These are phyloP conservation scores for Sepiola atlantica DNA, from an alignment of 2,888 invertebrate species.

Conservation along the genomic window DNA sequence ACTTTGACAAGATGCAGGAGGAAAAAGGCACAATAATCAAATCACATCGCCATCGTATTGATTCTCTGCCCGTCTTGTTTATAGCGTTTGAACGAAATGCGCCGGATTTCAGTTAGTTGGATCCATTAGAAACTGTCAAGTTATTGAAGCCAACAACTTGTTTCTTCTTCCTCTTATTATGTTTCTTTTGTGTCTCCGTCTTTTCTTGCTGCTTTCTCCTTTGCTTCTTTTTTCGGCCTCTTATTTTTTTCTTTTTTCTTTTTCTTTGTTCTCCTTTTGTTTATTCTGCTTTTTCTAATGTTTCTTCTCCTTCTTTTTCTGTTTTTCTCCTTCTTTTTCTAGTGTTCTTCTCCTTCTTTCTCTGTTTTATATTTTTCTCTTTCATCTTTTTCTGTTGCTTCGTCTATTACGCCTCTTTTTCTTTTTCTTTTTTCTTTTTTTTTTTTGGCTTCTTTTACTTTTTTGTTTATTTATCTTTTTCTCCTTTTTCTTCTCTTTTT, in stretches of 20 bases:
- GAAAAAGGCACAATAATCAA: neutral
- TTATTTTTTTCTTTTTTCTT: neutral
- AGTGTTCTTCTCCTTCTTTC: neutral
- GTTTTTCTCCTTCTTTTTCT: neutral
- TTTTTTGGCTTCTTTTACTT: no score
- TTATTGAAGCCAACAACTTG: neutral
- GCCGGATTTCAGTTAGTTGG: neutral
- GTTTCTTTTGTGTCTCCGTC: no score
- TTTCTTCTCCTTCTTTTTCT: neutral
- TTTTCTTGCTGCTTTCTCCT: no score
- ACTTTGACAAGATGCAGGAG: neutral
- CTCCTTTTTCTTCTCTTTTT: no score
- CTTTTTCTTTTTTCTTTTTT: no score
- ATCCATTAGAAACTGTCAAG: constrained; percentile 32
- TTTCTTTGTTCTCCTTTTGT: neutral
- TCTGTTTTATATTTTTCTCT: neutral
- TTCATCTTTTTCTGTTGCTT: neutral
- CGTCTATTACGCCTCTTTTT: no score
- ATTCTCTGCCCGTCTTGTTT: neutral
- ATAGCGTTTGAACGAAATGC: constrained; percentile 32
- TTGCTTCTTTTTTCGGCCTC: neutral
- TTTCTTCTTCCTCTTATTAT: neutral
- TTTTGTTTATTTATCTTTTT: neutral
- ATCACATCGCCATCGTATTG: constrained; percentile 16
- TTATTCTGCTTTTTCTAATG: neutral